A percentile compares a stretch with the other conserved stretches of the same genome.
phyloP scores from a whole-genome alignment of 2,797 vertebrate species.

The Rallus crepitans region DNA sequence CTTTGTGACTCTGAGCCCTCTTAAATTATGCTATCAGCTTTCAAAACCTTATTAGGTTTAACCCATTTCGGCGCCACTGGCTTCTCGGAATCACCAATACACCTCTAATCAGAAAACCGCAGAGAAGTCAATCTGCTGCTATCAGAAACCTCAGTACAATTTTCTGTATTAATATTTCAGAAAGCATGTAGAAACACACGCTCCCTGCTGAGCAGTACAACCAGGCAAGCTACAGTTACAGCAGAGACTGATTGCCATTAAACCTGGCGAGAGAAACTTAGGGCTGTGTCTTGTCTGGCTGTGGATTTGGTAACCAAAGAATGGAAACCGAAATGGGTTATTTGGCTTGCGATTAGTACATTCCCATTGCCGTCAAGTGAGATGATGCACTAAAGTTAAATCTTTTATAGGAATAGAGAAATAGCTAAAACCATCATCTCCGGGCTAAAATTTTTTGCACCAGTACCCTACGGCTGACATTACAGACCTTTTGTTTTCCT shows the following conservation, averaged over 20 bases:
- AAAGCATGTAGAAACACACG: conserved; percentile 76
- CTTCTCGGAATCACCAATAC: conserved; percentile 89
- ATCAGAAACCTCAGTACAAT: conserved; percentile 87
- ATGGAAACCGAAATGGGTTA: conserved; percentile 75
- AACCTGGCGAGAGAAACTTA: conserved; percentile 29
- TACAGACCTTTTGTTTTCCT: not conserved
- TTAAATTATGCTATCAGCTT: conserved; percentile 90
- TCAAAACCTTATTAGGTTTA: conserved; percentile 89
- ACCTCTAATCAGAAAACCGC: conserved; percentile 82
- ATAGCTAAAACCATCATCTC: not conserved
- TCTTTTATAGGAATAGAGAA: conserved; percentile 69
- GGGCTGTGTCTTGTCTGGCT: conserved; percentile 69
- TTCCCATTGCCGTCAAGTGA: conserved; percentile 74
- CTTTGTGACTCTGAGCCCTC: conserved; percentile 75
- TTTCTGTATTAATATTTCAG: conserved; percentile 95
- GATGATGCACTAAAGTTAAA: conserved; percentile 30
- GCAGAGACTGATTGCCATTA: conserved; percentile 71
- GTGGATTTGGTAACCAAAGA: conserved; percentile 58
- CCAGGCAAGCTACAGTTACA: conserved; percentile 54
- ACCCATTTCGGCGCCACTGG: conserved; percentile 87
- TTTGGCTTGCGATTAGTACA: conserved; percentile 77
- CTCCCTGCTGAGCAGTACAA: conserved; percentile 83
- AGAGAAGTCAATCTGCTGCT: conserved; percentile 84
- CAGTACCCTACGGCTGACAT: not conserved
- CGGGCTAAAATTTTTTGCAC: not conserved